Base-by-base conservation (phyloP, 2,888 invertebrate species). In the Mechanitis messenoides region DNA sequence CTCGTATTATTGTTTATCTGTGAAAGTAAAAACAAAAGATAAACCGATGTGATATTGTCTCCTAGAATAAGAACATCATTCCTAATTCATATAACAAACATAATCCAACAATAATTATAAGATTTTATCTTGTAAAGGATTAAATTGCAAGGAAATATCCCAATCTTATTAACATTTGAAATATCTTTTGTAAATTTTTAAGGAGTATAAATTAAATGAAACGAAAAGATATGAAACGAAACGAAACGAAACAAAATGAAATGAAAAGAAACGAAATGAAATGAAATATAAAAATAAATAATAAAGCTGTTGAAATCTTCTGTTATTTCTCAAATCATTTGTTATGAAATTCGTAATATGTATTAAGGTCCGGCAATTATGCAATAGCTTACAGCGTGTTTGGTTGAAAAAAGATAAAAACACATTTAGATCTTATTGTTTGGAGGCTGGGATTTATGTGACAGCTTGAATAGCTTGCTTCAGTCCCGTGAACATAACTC, bases 401-500 rank as follows among this genome's bases (percentile, higher is more conserved):
- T 67, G 60, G 66, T 60, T 58, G 45, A 56, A 61, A 68, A 71
- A 68, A 64, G 60, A 33, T 11, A 63, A 63, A 69, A 68, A 67
- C 56, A 71, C 71, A 73, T 80, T 81, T 81, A 76, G 78, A 67
- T 77, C 81, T 81, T 83, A 85, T 87, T 86, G 84, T 87, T 87
- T 83, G 80, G 79, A 75, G 74, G 74, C 65, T 73, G 75, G 80
- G 83, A 90, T 89, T 89, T 89, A 89, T 89, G 88, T 78, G 87
- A 83, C 83, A 77, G 80, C 76, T 80, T 74, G 78, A 85, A 83
- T 79, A 77, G 77, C 73, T 3, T 77, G 77, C 80, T 81, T 77
- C 78, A 74, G 74, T 61, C 70, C 77, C 77, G 80, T 79, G 79
- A 81, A 81, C 79, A 82, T 78, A 82, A 80, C 81, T 80, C 78